Evolutionary conservation across 2,888 invertebrate genomes (phyloP), one percentile per base, ranked within the genome.

Genomic region (Latheticus oryzae): DNA sequence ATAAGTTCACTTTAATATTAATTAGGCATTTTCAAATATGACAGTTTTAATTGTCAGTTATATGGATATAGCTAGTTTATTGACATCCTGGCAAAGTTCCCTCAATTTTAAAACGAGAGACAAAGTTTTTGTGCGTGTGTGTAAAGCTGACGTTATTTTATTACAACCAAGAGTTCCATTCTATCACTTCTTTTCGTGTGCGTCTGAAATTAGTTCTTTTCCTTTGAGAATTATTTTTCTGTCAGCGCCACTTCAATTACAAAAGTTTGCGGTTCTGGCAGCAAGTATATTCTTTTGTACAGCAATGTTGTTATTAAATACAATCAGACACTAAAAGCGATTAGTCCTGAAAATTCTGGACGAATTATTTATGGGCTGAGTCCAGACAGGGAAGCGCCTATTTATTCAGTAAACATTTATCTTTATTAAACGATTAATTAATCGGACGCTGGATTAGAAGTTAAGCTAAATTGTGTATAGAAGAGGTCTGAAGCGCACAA

Each of bases 171-270:
- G 17, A 24, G 42, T 50, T 53, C n/a, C n/a, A n/a, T n/a, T 58
- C 52, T 52, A 47, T 45, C 47, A 47, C 47, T 52, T 38, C 40
- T 62, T 62, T 59, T 35, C 47, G 47, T 35, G 56, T 60, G 50
- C 54, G 28, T 47, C 57, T 43, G 32, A 60, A 61, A 63, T 61
- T 63, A 61, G 60, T 63, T 61, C 51, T 45, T 52, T 57, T 59
- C 64, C 47, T 60, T 51, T 52, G 63, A 61, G 63, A 63, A 63
- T 63, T 63, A 65, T 65, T 62, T 60, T 19, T 32, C 61, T 60
- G 61, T 53, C 61, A 58, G 58, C 24, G 38, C 58, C 43, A 62
- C 61, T 65, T 62, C 65, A 65, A 65, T 63, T 61, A 58, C 52
- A 13, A 47, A 52, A 58, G 43, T 58, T 53, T 53, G 42, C 52